Conservation (phyloP, 2,888 invertebrate genomes). For the Hyppa rectilinea region DNA sequence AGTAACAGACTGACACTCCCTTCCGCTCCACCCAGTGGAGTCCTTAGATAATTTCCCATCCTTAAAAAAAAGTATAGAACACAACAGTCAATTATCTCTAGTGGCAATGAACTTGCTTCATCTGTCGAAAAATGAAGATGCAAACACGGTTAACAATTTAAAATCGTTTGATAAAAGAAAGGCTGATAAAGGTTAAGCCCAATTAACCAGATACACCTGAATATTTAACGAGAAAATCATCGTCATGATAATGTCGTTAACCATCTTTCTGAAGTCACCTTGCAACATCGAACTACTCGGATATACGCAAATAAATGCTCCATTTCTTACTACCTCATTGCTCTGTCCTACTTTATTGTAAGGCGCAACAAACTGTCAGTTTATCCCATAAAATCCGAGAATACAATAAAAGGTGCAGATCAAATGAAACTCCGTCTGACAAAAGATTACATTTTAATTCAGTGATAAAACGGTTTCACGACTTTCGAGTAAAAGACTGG, state of each 20-base stretch:
- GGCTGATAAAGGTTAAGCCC: background rate
- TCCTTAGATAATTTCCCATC: no score
- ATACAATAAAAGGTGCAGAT: conserved; percentile 74
- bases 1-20: no score
- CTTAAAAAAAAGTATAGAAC: no score
- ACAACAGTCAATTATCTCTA: background rate
- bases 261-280: background rate
- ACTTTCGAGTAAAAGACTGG: conserved; percentile 37
- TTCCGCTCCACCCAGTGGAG: no score
- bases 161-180: background rate
- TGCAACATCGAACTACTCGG: conserved; percentile 16
- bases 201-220: background rate
- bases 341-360: conserved; percentile 34
- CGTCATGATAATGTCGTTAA: background rate
- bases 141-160: no score
- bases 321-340: conserved; percentile 40
- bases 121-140: no score
- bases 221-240: background rate
- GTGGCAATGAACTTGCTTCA: background rate
- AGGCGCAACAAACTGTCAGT: conserved; percentile 67
- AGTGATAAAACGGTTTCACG: conserved; percentile 76
- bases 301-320: conserved; percentile 38
- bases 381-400: conserved; percentile 73
- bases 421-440: conserved; percentile 74
- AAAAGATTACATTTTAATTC: conserved; percentile 82